Evolutionary conservation across 2,797 vertebrate genomes (phyloP).

Genomic region (Rhinatrema bivittatum): DNA sequence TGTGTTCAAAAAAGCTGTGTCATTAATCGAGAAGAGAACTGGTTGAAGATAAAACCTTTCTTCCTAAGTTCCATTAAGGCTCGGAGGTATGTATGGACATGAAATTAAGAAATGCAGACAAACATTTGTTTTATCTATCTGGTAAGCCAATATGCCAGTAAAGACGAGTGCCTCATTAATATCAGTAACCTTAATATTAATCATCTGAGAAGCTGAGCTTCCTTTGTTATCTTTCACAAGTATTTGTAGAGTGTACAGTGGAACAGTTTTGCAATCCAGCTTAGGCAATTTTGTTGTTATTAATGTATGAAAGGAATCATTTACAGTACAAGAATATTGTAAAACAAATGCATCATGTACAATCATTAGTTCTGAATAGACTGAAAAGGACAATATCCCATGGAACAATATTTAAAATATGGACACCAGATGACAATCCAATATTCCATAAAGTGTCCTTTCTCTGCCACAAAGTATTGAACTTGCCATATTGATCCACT

Average conservation of each 20-base stretch:
- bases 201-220: slow-evolving; percentile 18
- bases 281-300: slow-evolving; percentile 12
- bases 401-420: no score
- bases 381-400: neutral
- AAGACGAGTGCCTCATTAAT: slow-evolving; percentile 30
- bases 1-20: no score
- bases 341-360: neutral
- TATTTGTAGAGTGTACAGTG: slow-evolving; percentile 20
- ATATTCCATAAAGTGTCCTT: no score
- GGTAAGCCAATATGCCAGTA: slow-evolving; percentile 22
- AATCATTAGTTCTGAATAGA: neutral
- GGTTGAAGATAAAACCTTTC: no score
- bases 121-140: no score
- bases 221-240: slow-evolving; percentile 17
- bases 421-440: no score
- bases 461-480: no score
- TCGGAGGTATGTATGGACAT: no score
- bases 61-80: no score
- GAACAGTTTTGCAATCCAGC: slow-evolving; percentile 26
- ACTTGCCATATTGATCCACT: no score
- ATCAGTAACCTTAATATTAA: slow-evolving; percentile 22
- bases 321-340: neutral
- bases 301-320: slow-evolving; percentile 7
- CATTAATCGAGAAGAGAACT: no score
- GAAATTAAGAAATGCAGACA: no score